phyloP scores from a whole-genome alignment of 37 sponge, comb jelly and placozoan genomes.

The Ephydatia muelleri region DNA sequence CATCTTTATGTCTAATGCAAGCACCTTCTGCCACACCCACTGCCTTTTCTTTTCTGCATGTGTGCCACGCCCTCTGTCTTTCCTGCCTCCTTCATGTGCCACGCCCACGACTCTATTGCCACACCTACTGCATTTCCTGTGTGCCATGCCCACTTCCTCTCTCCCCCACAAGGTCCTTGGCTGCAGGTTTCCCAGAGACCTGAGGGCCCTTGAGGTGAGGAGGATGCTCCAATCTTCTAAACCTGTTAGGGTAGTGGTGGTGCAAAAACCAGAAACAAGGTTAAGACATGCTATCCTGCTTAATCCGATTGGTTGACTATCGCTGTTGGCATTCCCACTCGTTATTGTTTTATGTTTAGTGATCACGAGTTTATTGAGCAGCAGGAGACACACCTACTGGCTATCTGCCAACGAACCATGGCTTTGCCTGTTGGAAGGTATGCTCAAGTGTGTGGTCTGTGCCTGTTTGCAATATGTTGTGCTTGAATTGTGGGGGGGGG shows the following conservation, averaged over 20 bases:
- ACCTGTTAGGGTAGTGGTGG: constrained; percentile 69
- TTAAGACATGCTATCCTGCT: neutral
- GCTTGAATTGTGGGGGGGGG: too few relatives aligned
- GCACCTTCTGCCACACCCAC: neutral
- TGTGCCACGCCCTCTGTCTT: neutral
- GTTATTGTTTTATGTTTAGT: constrained; percentile 22
- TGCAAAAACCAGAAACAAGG: constrained; percentile 88
- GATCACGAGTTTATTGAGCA: constrained; percentile 88
- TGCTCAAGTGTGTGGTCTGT: neutral
- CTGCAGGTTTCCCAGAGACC: constrained; percentile 66
- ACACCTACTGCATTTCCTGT: neutral
- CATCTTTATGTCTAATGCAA: too few relatives aligned
- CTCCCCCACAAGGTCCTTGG: constrained; percentile 34
- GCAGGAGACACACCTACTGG: constrained; percentile 75
- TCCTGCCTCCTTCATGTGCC: neutral
- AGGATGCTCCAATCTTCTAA: constrained; percentile 74
- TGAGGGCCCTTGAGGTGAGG: constrained; percentile 68
- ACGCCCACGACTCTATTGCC: too few relatives aligned
- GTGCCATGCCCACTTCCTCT: neutral
- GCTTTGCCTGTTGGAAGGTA: constrained; percentile 91
- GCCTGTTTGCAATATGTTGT: too few relatives aligned
- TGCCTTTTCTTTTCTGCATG: neutral
- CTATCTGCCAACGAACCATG: constrained; percentile 86
- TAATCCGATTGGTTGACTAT: neutral
- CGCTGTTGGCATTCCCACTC: neutral